These are phyloP conservation scores for Enteromius paludinosus DNA, from an alignment of 2,797 vertebrate genomes.

Conservation along the genomic window DNA sequence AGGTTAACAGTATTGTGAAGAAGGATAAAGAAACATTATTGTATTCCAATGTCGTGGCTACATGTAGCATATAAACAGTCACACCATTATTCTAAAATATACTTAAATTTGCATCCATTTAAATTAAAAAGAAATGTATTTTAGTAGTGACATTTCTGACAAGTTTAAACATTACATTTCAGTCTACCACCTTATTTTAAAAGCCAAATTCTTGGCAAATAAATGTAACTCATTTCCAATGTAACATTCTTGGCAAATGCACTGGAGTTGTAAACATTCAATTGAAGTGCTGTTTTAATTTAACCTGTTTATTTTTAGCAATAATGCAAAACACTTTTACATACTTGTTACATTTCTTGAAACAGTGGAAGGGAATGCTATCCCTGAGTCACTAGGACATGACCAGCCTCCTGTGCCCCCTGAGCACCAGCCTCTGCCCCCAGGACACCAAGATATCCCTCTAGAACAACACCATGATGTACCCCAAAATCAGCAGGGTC, in stretches of 20 bases:
- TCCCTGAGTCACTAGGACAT: constrained; percentile 61
- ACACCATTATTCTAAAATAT: not conserved
- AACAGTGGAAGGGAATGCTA: constrained; percentile 70
- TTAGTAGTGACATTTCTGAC: not conserved
- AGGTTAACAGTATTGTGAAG: not conserved
- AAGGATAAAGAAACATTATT: not conserved
- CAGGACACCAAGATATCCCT: constrained; percentile 59
- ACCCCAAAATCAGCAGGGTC: constrained; percentile 67
- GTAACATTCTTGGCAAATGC: not conserved
- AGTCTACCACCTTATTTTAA: not conserved
- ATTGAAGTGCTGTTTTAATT: too few species aligned
- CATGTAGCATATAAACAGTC: not conserved
- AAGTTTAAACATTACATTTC: not conserved
- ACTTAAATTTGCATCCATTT: not conserved
- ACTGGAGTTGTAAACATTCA: not conserved
- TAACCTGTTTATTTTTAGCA: not conserved
- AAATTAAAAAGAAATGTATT: not conserved
- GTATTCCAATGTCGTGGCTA: not conserved
- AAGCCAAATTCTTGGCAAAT: not conserved
- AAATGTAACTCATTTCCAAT: not conserved
- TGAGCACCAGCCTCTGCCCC: constrained; percentile 61
- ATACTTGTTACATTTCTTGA: constrained; percentile 31
- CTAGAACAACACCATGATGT: constrained; percentile 64
- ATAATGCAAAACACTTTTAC: constrained; percentile 5
- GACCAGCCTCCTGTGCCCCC: constrained; percentile 57